A percentile compares a stretch with the other conserved stretches of the same genome.
These are phyloP conservation scores for Metopolophium dirhodum DNA, from an alignment of 1,140 invertebrate species.

Conservation along the genomic window DNA sequence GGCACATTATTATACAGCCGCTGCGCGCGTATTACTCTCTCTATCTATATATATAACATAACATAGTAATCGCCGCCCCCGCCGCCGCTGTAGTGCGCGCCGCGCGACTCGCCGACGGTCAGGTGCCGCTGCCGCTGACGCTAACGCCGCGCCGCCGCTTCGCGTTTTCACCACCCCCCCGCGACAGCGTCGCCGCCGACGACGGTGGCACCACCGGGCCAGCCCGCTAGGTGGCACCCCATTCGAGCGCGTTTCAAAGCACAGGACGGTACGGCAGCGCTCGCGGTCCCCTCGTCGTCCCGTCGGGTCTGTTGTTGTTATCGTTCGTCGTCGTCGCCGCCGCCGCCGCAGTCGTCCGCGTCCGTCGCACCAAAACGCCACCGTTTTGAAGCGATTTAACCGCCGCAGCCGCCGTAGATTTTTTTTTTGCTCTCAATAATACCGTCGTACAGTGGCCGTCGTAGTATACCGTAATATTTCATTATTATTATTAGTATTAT, in stretches of 20 bases:
- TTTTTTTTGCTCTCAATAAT: background rate
- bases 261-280: conserved; percentile 49
- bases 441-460: too few species aligned
- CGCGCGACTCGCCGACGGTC: conserved; percentile 44
- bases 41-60: background rate
- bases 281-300: conserved; percentile 36
- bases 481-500: background rate
- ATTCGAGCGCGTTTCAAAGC: conserved; percentile 50
- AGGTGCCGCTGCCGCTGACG: conserved; percentile 10
- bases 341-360: background rate
- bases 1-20: background rate
- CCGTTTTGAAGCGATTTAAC: background rate
- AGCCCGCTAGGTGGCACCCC: conserved; percentile 51
- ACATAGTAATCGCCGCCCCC: conserved; percentile 22
- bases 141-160: background rate
- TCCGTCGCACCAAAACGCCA: background rate
- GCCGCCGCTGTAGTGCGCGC: background rate
- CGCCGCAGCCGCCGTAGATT: background rate
- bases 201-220: background rate
- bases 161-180: background rate
- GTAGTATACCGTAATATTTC: background rate
- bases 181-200: conserved; percentile 19
- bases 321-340: conserved; percentile 17
- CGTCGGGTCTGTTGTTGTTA: conserved; percentile 38
- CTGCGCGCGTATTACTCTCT: background rate